A percentile compares a stretch with the other conserved stretches of the same genome.
Evolutionary conservation across 2,113 vertebrate genomes (phyloP).

Genomic region (Eonycteris spelaea): DNA sequence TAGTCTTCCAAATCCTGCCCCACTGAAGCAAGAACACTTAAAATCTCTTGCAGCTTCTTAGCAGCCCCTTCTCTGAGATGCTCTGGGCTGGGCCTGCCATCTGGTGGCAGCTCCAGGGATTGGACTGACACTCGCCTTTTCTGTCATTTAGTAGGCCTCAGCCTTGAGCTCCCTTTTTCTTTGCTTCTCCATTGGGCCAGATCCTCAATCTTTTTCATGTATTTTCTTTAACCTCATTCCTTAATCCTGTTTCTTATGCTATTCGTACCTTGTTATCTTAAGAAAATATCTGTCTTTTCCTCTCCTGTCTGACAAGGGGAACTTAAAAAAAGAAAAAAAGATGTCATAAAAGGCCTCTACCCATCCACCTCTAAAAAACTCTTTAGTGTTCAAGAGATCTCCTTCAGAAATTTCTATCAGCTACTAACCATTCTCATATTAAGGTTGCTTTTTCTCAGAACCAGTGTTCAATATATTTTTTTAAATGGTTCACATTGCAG

Average conservation of each 20-base stretch:
- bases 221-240: background rate
- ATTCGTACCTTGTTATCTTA: background rate
- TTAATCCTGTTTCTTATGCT: background rate
- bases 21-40: background rate
- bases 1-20: background rate
- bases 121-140: background rate
- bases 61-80: background rate
- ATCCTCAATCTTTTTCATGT: background rate
- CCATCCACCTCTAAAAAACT: background rate
- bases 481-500: background rate
- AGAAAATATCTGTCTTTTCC: background rate
- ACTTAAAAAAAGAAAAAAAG: background rate
- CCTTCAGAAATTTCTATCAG: background rate
- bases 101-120: constrained; percentile 6
- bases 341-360: background rate
- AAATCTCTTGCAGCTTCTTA: background rate
- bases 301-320: background rate
- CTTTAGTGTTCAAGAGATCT: background rate
- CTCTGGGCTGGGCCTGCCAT: background rate
- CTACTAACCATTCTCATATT: background rate
- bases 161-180: background rate
- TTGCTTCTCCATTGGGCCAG: background rate
- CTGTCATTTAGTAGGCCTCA: no score
- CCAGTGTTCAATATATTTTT: background rate
- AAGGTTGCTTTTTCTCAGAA: constrained; percentile 24